phyloP scores from a whole-genome alignment of 2,113 vertebrate genomes.

The Pituophis catenifer region DNA sequence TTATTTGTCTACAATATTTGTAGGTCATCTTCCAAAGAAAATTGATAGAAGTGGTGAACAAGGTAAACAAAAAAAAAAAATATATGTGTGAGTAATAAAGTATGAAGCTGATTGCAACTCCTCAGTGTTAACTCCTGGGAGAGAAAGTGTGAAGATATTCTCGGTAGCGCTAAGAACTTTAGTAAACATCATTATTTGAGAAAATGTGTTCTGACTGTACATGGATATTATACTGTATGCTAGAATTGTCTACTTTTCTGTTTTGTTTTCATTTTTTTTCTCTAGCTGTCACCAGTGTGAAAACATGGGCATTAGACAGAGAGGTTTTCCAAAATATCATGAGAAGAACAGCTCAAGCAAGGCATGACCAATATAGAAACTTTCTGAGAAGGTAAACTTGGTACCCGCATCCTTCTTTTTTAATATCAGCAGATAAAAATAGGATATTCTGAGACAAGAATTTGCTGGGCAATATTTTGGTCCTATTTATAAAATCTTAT shows the following conservation, averaged over 20 bases:
- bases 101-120: not conserved
- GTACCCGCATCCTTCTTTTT: not conserved
- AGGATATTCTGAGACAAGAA: not conserved
- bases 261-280: constrained; percentile 38
- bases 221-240: not conserved
- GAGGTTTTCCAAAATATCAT: constrained; percentile 94
- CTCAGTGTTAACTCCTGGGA: not conserved
- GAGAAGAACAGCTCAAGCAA: constrained; percentile 87
- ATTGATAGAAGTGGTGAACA: not conserved
- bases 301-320: constrained; percentile 89
- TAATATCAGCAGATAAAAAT: not conserved
- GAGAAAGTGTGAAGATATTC: not conserved
- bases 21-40: not conserved
- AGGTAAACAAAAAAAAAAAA: not conserved
- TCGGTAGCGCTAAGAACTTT: not conserved
- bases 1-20: constrained; percentile 3
- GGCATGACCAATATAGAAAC: constrained; percentile 85
- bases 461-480: not conserved
- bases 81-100: not conserved
- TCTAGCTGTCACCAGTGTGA: constrained; percentile 82
- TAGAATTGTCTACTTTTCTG: constrained; percentile 1
- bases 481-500: not conserved
- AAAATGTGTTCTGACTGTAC: not conserved
- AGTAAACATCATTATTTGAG: not conserved
- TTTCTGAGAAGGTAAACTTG: constrained; percentile 86